Percentiles rank a stretch among this genome's conserved stretches.
phyloP scores from a whole-genome alignment of 2,113 vertebrate genomes.

The Mesocricetus auratus region DNA sequence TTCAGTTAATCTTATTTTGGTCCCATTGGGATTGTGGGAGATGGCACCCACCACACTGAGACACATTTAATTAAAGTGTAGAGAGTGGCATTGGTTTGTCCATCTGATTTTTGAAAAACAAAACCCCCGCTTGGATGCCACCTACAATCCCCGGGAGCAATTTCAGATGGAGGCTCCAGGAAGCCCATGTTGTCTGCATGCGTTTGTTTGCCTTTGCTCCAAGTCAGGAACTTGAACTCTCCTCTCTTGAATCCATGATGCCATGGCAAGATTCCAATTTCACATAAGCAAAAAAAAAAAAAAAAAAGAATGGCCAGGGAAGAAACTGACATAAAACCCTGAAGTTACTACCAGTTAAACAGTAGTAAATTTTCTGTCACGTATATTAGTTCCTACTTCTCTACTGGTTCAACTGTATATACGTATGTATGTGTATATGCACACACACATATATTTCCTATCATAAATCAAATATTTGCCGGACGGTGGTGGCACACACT shows the following conservation, averaged over 20 bases:
- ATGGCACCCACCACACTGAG: not conserved
- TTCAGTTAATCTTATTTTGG: slow-evolving; percentile 43
- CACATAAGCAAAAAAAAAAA: not conserved
- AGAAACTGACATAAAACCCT: slow-evolving; percentile 10
- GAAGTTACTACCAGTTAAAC: not conserved
- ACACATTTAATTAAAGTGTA: not conserved
- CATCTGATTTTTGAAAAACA: slow-evolving; percentile 15
- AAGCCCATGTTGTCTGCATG: too few species aligned
- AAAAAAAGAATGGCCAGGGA: not conserved
- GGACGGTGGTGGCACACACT: too few species aligned
- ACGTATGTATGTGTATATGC: not conserved
- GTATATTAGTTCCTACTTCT: not conserved
- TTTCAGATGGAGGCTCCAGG: slow-evolving; percentile 14
- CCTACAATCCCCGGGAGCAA: not conserved
- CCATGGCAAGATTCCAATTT: slow-evolving; percentile 24
- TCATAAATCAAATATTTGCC: not conserved
- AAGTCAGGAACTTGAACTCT: slow-evolving; percentile 9
- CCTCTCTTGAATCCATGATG: not conserved
- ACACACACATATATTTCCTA: not conserved
- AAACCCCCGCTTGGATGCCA: slow-evolving; percentile 1
- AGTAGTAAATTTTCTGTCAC: not conserved
- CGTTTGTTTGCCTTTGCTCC: not conserved
- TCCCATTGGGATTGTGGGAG: not conserved
- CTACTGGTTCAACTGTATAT: not conserved
- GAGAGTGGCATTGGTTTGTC: not conserved